These are phyloP conservation scores for Chaetodon auriga DNA, from an alignment of 2,113 vertebrate species.

Conservation along the genomic window DNA sequence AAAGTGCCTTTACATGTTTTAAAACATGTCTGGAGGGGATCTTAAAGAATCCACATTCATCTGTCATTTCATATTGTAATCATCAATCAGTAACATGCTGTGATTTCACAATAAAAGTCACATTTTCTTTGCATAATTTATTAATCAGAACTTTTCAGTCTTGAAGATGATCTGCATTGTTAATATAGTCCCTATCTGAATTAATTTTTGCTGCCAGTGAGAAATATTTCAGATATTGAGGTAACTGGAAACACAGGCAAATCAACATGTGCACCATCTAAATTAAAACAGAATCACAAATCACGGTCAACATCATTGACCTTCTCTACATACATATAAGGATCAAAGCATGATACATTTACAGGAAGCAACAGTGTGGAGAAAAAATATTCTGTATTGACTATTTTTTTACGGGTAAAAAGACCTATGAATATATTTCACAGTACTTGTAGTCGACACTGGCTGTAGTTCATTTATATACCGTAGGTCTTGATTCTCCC, in stretches of 20 bases:
- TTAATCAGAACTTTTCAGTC: not conserved
- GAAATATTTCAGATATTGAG: slow-evolving; percentile 3
- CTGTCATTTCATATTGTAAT: not conserved
- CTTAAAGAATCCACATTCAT: not conserved
- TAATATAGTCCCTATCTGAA: not conserved
- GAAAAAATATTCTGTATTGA: not conserved
- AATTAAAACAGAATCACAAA: not conserved
- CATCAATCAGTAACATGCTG: not conserved
- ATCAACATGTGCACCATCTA: not conserved
- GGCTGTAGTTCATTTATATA: slow-evolving; percentile 27
- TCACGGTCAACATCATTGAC: not conserved
- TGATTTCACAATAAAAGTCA: not conserved
- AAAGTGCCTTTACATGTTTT: not conserved
- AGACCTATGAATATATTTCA: slow-evolving; percentile 57
- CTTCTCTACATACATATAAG: not conserved
- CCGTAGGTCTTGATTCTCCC: slow-evolving; percentile 14
- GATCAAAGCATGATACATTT: not conserved
- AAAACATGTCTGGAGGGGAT: not conserved
- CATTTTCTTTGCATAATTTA: not conserved
- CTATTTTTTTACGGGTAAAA: slow-evolving; percentile 34
- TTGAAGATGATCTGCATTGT: not conserved
- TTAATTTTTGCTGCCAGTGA: not conserved
- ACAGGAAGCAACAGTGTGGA: not conserved
- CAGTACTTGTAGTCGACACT: slow-evolving; percentile 15
- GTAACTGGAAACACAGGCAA: not conserved